phyloP scores from a whole-genome alignment of 2,888 invertebrate genomes.

The Agrilus cyanescens region DNA sequence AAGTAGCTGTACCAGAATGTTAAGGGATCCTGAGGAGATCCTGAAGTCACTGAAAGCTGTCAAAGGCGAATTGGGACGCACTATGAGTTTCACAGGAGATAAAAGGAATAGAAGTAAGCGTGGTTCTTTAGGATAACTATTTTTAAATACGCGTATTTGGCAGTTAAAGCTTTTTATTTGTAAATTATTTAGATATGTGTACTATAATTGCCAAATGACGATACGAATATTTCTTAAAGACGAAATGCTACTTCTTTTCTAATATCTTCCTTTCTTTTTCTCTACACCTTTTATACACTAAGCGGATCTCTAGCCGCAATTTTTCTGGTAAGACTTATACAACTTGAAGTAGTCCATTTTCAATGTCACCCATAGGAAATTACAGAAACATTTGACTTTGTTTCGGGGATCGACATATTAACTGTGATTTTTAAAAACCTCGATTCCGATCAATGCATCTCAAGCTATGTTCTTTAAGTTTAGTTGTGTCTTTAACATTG shows the following conservation, averaged over 20 bases:
- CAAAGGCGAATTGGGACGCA: conserved; percentile 69
- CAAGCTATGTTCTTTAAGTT: too few species aligned
- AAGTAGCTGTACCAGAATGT: conserved; percentile 62
- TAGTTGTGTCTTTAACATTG: too few species aligned
- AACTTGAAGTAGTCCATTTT: conserved; percentile 5
- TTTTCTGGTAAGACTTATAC: conserved; percentile 29
- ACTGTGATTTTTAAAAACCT: too few species aligned
- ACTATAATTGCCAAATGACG: too few species aligned
- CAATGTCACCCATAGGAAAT: too few species aligned
- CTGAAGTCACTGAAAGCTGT: conserved; percentile 69
- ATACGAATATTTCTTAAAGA: neutral
- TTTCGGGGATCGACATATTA: too few species aligned
- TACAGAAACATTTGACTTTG: too few species aligned
- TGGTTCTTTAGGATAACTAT: neutral
- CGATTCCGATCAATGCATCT: too few species aligned
- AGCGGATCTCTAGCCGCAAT: conserved; percentile 32
- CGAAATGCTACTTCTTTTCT: neutral
- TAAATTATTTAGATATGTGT: too few species aligned
- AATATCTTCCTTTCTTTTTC: conserved; percentile 22
- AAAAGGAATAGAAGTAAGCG: conserved; percentile 46
- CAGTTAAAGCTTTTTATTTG: neutral
- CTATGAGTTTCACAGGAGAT: conserved; percentile 63
- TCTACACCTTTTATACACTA: conserved; percentile 27
- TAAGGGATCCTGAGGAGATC: conserved; percentile 74
- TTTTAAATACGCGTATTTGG: conserved; percentile 1